Evolutionary conservation across 2,113 vertebrate species (phyloP).

Genomic region (Archilochus colubris): DNA sequence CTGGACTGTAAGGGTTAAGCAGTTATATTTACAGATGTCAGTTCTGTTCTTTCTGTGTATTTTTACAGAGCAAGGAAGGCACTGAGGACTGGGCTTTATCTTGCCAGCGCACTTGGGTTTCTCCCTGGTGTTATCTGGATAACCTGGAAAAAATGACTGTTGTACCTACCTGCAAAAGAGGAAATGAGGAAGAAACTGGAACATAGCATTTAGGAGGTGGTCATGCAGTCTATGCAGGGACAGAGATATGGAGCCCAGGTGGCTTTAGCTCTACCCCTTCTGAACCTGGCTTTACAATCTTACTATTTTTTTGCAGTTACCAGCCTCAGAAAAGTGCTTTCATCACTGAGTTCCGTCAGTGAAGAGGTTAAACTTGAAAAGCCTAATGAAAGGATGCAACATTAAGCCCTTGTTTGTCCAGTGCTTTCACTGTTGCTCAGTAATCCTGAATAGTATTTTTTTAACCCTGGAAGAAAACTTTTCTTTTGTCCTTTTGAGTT

Average conservation of each 20-base stretch:
- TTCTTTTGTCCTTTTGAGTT: constrained; percentile 17
- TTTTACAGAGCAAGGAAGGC: not conserved
- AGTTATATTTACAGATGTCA: not conserved
- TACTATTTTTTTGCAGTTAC: not conserved
- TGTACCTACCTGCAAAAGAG: not conserved
- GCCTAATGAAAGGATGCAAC: not conserved
- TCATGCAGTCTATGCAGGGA: too few species aligned
- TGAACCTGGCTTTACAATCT: not conserved
- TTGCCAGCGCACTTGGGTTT: not conserved
- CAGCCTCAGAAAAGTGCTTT: not conserved
- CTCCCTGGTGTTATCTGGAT: not conserved
- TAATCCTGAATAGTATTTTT: constrained; percentile 13
- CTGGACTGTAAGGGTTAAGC: not conserved
- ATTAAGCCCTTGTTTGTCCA: not conserved
- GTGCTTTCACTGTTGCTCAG: not conserved
- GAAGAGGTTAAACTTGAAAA: constrained; percentile 10
- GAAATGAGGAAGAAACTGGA: not conserved
- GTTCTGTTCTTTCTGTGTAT: not conserved
- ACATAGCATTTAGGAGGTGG: not conserved
- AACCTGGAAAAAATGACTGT: not conserved
- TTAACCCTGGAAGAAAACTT: constrained; percentile 33
- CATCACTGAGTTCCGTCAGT: not conserved
- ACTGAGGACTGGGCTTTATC: not conserved
- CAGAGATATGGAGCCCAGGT: not conserved
- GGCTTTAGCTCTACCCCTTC: not conserved